Evolutionary conservation across 2,888 invertebrate species (phyloP).

Genomic region (Drosophila kokeensis): DNA sequence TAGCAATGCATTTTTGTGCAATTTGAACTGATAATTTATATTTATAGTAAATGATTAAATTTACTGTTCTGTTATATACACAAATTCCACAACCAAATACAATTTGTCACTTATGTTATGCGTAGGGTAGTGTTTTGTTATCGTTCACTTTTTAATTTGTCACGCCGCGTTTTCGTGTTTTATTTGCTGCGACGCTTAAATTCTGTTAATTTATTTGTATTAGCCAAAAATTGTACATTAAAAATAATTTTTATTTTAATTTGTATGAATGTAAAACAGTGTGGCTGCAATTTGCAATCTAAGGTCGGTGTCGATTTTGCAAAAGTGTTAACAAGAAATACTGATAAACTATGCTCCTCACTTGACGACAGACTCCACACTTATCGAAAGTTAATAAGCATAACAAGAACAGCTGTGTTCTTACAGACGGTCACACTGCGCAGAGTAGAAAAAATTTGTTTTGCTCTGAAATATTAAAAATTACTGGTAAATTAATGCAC

Average conservation of each 20-base stretch:
- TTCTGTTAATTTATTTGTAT: slow-evolving; percentile 44
- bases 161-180: slow-evolving; percentile 34
- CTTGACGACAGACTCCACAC: slow-evolving; percentile 44
- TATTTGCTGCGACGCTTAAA: slow-evolving; percentile 13
- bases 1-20: slow-evolving; percentile 46
- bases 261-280: slow-evolving; percentile 46
- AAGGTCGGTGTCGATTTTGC: slow-evolving; percentile 25
- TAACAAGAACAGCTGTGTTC: slow-evolving; percentile 35
- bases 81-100: slow-evolving; percentile 28
- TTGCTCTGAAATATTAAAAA: not conserved
- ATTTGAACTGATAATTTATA: slow-evolving; percentile 18
- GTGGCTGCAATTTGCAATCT: slow-evolving; percentile 36
- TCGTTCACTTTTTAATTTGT: slow-evolving; percentile 31
- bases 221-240: slow-evolving; percentile 40
- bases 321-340: slow-evolving; percentile 40
- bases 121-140: not conserved
- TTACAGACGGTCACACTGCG: slow-evolving; percentile 26
- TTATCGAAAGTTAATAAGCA: slow-evolving; percentile 13
- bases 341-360: slow-evolving; percentile 17
- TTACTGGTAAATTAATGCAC: slow-evolving; percentile 10
- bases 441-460: not conserved
- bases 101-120: slow-evolving; percentile 20
- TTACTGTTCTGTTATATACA: slow-evolving; percentile 40
- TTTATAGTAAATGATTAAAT: slow-evolving; percentile 15
- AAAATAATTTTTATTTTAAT: slow-evolving; percentile 42